These are phyloP conservation scores for Athalia circularis DNA, from an alignment of 2,888 invertebrate species.

Conservation along the genomic window DNA sequence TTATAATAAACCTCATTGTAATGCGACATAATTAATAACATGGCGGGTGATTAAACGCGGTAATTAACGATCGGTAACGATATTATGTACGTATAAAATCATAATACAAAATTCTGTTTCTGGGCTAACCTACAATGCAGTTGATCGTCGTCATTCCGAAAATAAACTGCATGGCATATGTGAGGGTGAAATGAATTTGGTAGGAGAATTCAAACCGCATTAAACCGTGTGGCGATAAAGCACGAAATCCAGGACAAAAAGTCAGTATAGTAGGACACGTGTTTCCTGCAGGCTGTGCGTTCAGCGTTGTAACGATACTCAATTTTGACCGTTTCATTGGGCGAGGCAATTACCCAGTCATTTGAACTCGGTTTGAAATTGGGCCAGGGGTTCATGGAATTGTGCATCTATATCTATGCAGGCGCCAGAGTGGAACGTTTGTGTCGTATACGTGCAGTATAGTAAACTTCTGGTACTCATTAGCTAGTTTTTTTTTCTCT, in stretches of 20 bases:
- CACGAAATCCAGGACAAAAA: constrained; percentile 51
- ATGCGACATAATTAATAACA: no score
- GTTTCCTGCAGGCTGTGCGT: constrained; percentile 34
- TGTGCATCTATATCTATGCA: background rate
- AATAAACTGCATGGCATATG: background rate
- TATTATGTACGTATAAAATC: background rate
- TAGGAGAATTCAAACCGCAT: constrained; percentile 49
- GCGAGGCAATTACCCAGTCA: constrained; percentile 41
- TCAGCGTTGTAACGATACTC: constrained; percentile 30
- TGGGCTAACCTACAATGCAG: background rate
- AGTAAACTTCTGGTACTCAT: constrained; percentile 9
- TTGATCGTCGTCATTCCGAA: constrained; percentile 5
- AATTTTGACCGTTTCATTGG: constrained; percentile 42
- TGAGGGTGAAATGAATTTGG: background rate
- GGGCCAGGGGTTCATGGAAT: constrained; percentile 24
- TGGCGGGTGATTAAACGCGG: no score
- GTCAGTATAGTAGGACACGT: constrained; percentile 45
- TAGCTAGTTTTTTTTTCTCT: constrained; percentile 8
- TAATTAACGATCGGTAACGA: no score
- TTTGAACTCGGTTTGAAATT: constrained; percentile 39
- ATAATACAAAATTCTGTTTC: background rate
- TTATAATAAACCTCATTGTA: background rate
- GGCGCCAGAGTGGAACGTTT: background rate
- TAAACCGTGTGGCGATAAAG: constrained; percentile 50
- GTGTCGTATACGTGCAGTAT: background rate